A percentile compares a stretch with the other conserved stretches of the same genome.
Conservation (phyloP, 2,888 invertebrate species). For the Epistrophe grossulariae region DNA sequence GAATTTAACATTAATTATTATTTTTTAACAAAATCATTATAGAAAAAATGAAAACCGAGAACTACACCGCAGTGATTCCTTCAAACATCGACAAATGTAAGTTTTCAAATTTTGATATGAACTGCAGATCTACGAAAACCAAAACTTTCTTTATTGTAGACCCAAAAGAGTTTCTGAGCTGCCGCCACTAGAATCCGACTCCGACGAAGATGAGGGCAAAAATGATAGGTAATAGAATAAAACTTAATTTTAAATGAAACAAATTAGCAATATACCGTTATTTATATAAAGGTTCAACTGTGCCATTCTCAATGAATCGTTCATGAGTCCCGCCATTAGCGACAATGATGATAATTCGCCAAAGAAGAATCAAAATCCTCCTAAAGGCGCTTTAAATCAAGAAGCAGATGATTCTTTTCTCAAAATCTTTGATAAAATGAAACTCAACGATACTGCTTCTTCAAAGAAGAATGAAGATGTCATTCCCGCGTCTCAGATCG, state of each 20-base stretch:
- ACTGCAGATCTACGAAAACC: not conserved
- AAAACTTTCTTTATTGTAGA: slow-evolving; percentile 72
- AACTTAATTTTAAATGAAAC: not conserved
- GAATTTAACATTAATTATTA: not conserved
- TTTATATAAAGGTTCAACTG: slow-evolving; percentile 80
- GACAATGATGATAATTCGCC: slow-evolving; percentile 74
- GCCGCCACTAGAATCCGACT: slow-evolving; percentile 81
- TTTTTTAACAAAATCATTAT: not conserved
- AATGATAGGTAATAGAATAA: slow-evolving; percentile 77
- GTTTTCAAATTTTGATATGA: not conserved
- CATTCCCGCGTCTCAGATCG: slow-evolving; percentile 18
- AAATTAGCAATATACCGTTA: not conserved
- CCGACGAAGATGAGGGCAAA: slow-evolving; percentile 79
- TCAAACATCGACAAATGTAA: slow-evolving; percentile 50
- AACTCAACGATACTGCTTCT: slow-evolving; percentile 74
- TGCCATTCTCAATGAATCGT: slow-evolving; percentile 82
- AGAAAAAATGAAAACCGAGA: slow-evolving; percentile 40
- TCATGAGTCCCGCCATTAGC: slow-evolving; percentile 80
- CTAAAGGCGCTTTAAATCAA: not conserved
- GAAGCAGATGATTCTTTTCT: slow-evolving; percentile 77
- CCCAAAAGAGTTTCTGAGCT: slow-evolving; percentile 82
- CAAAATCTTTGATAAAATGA: slow-evolving; percentile 79
- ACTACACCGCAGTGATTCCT: slow-evolving; percentile 21
- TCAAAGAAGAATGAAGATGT: slow-evolving; percentile 22
- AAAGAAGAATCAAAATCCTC: not conserved